Conservation (phyloP, 2,888 invertebrate genomes). For the Torymus auratus region DNA sequence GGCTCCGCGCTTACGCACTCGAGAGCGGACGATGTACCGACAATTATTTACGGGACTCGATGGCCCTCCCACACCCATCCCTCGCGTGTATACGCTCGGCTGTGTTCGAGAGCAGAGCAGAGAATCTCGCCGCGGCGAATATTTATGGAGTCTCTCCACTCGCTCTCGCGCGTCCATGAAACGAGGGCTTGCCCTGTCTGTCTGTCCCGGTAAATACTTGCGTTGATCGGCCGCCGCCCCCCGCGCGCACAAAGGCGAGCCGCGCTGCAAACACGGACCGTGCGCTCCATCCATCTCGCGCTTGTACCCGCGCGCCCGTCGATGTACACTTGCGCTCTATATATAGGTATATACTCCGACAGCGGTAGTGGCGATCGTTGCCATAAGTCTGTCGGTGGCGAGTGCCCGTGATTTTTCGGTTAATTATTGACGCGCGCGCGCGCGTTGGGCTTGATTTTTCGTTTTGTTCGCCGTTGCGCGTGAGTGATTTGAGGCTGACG, state of each 20-base stretch:
- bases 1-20: slow-evolving; percentile 16
- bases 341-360: too few species aligned
- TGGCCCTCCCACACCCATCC: neutral
- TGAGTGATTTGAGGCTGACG: too few species aligned
- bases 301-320: too few species aligned
- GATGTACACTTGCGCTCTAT: too few species aligned
- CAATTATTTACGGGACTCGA: slow-evolving; percentile 56
- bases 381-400: too few species aligned
- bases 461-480: too few species aligned
- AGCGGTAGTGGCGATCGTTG: too few species aligned
- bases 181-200: slow-evolving; percentile 26
- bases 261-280: too few species aligned
- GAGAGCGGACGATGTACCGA: slow-evolving; percentile 38
- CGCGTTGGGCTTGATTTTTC: too few species aligned
- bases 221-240: neutral
- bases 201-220: slow-evolving; percentile 36
- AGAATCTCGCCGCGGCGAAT: slow-evolving; percentile 49
- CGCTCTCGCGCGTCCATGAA: slow-evolving; percentile 35
- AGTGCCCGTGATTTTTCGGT: too few species aligned
- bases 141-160: slow-evolving; percentile 51
- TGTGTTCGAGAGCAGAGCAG: slow-evolving; percentile 18
- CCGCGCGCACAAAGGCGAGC: neutral
- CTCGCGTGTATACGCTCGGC: neutral
- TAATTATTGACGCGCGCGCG: too few species aligned
- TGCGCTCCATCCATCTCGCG: too few species aligned